These are phyloP conservation scores for Carcinoscorpius rotundicauda DNA, from an alignment of 1,140 invertebrate genomes.

Conservation along the genomic window DNA sequence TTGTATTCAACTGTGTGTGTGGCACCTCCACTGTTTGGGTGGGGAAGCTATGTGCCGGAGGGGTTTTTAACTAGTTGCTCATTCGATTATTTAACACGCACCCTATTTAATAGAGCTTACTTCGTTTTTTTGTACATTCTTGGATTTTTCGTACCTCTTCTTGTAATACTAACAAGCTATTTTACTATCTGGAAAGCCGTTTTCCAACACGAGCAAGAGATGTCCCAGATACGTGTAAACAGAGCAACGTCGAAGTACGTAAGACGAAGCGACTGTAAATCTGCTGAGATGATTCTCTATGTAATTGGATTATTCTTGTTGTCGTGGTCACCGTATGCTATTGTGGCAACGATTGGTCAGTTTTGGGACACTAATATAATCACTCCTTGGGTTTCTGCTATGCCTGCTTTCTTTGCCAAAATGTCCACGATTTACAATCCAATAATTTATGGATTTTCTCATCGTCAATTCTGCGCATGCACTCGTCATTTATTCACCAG, in stretches of 20 bases:
- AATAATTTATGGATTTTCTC: constrained; percentile 17
- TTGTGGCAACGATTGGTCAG: constrained; percentile 47
- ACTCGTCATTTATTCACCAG: too few species aligned
- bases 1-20: constrained; percentile 52
- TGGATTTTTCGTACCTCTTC: constrained; percentile 52
- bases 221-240: constrained; percentile 24
- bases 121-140: constrained; percentile 54
- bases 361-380: constrained; percentile 29
- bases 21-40: constrained; percentile 51
- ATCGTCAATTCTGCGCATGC: constrained; percentile 12
- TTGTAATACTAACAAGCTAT: constrained; percentile 54
- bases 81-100: constrained; percentile 59
- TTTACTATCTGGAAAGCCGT: constrained; percentile 45
- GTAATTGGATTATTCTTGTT: constrained; percentile 57
- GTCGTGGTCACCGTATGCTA: constrained; percentile 62
- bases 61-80: constrained; percentile 66
- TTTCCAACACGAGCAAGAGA: constrained; percentile 35
- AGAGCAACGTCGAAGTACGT: neutral
- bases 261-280: constrained; percentile 27
- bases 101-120: constrained; percentile 45
- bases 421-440: constrained; percentile 25
- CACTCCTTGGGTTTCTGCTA: constrained; percentile 45
- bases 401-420: constrained; percentile 68
- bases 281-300: constrained; percentile 50
- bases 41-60: constrained; percentile 58